Base-by-base conservation (phyloP, 2,797 vertebrate species). In the Selene dorsalis region DNA sequence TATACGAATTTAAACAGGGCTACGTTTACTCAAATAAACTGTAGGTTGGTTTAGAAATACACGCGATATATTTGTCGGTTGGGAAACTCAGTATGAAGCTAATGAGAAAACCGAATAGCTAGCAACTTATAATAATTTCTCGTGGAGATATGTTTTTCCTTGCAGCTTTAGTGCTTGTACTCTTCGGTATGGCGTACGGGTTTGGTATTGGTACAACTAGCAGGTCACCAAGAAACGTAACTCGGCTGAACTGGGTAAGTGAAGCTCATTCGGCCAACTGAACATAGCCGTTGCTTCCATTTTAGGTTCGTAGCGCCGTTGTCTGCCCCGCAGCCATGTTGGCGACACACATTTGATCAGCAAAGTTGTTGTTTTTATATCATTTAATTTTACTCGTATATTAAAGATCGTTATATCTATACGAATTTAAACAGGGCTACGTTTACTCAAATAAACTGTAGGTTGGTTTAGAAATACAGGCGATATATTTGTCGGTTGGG, bases 121-220 rank as follows among this genome's bases (percentile, higher is more conserved):
- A 12, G 17, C 43, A 45, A 41, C 39, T n/a, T 14, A 13, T 41
- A 41, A n/a, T n/a, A n/a, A n/a, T 41, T 41, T 41, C 3, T 41
- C 39, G 4, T 14, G 13, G 13, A 43, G 2, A 16, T 16, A 16
- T 43, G 41, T 45, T 45, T 17, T 45, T 45, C 6, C 7, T n/a
- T 0, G 16, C 16, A 4, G 41, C 5, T 48, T 47, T 2, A 47
- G 17, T 47, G 4, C 18, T 5, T 47, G 17, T 47, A 18, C 6
- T 20, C 6, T 45, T 18, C 18, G 4, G 16, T 18, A 14, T 8
- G 17, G 3, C 4, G 0, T 6, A 0, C 1, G 0, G 5, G 20
- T 13, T 52, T 38, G 10, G 22, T 32, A 32, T 32, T 32, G 4
- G 4, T 30, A 5, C 5, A 3, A 4, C 9, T 18, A 0, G 0